Evolutionary conservation across 2,888 invertebrate genomes (phyloP), one percentile per base, ranked within the genome.

Genomic region (Pammene aurita): DNA sequence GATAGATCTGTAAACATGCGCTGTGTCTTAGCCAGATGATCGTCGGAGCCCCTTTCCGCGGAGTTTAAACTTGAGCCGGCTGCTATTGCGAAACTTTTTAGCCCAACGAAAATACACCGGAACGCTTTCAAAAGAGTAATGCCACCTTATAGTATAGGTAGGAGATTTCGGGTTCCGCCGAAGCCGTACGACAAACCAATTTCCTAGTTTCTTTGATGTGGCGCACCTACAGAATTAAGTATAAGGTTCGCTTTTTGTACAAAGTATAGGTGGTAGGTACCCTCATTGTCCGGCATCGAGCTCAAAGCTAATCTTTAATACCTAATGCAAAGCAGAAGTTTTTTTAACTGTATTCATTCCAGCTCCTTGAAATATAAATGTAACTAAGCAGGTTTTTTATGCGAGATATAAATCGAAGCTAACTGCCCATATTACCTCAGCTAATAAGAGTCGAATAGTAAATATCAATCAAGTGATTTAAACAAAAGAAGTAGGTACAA

Each of bases 1-100:
- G 55, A 50, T 16, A 18, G n/a, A 41, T 67, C 64, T 68, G 68
- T 58, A 44, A 44, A 64, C 14, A 34, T 68, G 42, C 44, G 64
- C 64, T 69, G 48, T 52, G 54, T 42, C 16, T 9, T 16, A 81
- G 85, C 80, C 80, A 86, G 87, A 90, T 89, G 89, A 89, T 89
- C 87, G 84, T 75, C 65, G 83, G 78, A 86, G 86, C 80, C 74
- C 75, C 79, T 82, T 84, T 81, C 79, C 81, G 77, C 80, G 74
- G 83, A 87, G 82, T 89, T 89, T 88, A 86, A 88, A 89, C 86
- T 88, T 86, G 84, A 83, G 84, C 84, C 81, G 80, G 82, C 78
- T 73, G 84, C 88, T 90, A 91, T 92, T 91, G 89, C 87, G 72
- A 91, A 92, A 92, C 89, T 92, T 92, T 92, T 86, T 83, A 87